Conservation (phyloP, 1,140 invertebrate genomes). For the Halotydeus destructor region DNA sequence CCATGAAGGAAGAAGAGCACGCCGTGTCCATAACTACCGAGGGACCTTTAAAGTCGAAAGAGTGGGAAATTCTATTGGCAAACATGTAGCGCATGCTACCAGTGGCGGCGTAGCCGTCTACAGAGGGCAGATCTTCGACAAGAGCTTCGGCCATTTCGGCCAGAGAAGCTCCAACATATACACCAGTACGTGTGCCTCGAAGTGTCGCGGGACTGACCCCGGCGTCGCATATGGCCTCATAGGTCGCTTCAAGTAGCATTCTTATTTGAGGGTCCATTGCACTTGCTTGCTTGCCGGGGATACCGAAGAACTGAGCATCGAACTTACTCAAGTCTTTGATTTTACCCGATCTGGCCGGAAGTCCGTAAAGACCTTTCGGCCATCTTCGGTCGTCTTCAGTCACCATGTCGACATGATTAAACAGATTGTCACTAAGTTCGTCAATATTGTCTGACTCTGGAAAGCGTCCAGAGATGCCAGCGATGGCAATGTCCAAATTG, state of each 20-base stretch:
- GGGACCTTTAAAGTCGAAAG: slow-evolving; percentile 61
- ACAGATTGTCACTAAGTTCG: slow-evolving; percentile 69
- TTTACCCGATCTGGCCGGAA: slow-evolving; percentile 67
- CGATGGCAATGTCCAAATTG: slow-evolving; percentile 72
- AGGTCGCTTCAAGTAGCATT: slow-evolving; percentile 69
- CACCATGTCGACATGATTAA: slow-evolving; percentile 58
- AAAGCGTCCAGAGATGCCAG: slow-evolving; percentile 66
- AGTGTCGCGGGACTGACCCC: slow-evolving; percentile 28
- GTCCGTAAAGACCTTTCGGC: slow-evolving; percentile 34
- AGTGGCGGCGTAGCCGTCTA: slow-evolving; percentile 76
- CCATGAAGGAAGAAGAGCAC: slow-evolving; percentile 28
- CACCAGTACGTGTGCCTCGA: slow-evolving; percentile 50
- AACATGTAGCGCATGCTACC: slow-evolving; percentile 88
- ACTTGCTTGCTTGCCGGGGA: slow-evolving; percentile 73
- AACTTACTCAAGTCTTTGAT: slow-evolving; percentile 60
- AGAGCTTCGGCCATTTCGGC: slow-evolving; percentile 67
- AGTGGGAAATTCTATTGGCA: slow-evolving; percentile 80
- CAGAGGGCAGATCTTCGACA: slow-evolving; percentile 23
- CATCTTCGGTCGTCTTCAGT: slow-evolving; percentile 15
- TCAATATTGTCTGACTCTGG: slow-evolving; percentile 68
- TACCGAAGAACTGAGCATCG: slow-evolving; percentile 80
- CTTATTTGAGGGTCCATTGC: slow-evolving; percentile 86
- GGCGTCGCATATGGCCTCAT: slow-evolving; percentile 85
- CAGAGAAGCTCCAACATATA: slow-evolving; percentile 66
- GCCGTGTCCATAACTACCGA: slow-evolving; percentile 33